phyloP scores from a whole-genome alignment of 2,888 invertebrate species.

The Lysandra bellargus region DNA sequence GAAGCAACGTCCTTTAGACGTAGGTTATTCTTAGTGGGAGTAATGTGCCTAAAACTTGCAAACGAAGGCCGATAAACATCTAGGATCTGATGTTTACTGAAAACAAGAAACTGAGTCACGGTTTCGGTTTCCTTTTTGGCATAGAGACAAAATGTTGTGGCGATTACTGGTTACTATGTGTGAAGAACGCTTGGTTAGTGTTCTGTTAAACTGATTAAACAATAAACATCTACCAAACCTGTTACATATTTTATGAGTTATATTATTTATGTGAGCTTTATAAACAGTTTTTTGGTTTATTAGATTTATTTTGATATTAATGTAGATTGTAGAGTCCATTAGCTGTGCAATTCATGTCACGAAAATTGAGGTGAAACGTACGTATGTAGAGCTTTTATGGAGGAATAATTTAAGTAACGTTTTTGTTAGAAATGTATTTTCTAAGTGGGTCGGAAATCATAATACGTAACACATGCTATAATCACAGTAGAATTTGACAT shows the following conservation, averaged over 20 bases:
- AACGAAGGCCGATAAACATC: conserved; percentile 7
- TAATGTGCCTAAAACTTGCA: neutral
- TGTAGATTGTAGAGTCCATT: neutral
- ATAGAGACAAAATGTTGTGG: neutral
- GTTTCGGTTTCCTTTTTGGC: conserved; percentile 27
- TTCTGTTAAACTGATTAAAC: neutral
- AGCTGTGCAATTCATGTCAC: neutral
- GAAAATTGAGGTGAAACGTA: neutral
- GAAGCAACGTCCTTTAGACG: neutral
- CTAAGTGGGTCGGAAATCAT: neutral
- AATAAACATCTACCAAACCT: neutral
- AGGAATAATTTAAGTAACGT: neutral
- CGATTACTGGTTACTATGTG: neutral
- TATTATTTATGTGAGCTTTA: neutral
- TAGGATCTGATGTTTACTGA: conserved; percentile 21
- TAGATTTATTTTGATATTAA: neutral
- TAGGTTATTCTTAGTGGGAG: neutral
- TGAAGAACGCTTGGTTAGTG: neutral
- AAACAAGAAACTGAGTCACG: conserved; percentile 23
- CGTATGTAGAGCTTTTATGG: neutral
- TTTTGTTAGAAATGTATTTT: neutral
- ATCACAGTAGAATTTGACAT: neutral
- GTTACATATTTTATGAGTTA: neutral
- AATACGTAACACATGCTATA: neutral
- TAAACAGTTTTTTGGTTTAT: neutral